Percentiles rank a stretch among this genome's conserved stretches.
Conservation (phyloP, 2,113 vertebrate genomes). For the Coptodon bakossiorum region DNA sequence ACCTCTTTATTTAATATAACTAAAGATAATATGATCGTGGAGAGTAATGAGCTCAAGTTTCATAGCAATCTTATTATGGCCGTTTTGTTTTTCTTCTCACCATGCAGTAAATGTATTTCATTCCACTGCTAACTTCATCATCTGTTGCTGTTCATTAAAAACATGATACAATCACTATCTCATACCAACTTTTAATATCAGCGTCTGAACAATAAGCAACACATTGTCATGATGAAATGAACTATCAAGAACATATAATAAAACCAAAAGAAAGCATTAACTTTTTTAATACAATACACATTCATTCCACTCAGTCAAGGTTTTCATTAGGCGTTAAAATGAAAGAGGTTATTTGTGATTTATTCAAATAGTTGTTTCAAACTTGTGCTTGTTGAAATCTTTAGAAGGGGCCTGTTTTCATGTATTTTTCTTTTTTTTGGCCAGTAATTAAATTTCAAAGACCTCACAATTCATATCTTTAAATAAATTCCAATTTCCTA, state of each 20-base stretch:
- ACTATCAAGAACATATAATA: not conserved
- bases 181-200: not conserved
- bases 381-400: not conserved
- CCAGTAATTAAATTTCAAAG: not conserved
- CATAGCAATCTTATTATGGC: constrained; percentile 8
- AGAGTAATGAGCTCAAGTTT: constrained; percentile 16
- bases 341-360: not conserved
- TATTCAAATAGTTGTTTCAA: not conserved
- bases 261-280: not conserved
- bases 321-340: not conserved
- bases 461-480: not conserved
- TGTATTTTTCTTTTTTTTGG: not conserved
- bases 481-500: not conserved
- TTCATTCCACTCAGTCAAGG: not conserved
- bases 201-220: not conserved
- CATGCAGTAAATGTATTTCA: constrained; percentile 1
- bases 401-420: not conserved
- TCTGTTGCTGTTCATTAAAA: constrained; percentile 1
- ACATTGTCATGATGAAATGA: not conserved
- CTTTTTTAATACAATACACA: not conserved
- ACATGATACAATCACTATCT: not conserved
- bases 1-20: not conserved
- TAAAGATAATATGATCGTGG: not conserved
- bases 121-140: constrained; percentile 5
- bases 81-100: constrained; percentile 1